Conservation (phyloP, 2,113 vertebrate genomes). For the Cyanoliseus patagonus region DNA sequence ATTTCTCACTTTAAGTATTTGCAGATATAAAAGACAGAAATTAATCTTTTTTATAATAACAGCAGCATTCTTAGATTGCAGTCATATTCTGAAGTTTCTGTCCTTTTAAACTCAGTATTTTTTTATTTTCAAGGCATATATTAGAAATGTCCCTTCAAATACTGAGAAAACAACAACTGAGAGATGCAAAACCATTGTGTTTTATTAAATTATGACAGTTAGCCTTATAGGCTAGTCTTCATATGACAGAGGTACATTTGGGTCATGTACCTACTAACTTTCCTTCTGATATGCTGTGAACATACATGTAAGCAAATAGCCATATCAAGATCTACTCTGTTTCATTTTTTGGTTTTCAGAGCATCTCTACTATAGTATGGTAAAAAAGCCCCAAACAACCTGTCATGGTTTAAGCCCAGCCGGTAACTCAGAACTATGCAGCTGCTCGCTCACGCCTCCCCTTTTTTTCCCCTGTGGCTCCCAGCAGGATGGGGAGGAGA, state of each 20-base stretch:
- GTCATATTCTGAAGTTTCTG: neutral
- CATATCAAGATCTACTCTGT: neutral
- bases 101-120: neutral
- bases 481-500: neutral
- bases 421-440: neutral
- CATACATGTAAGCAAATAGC: neutral
- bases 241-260: neutral
- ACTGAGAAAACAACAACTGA: neutral
- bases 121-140: neutral
- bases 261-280: neutral
- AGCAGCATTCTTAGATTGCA: neutral
- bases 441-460: neutral
- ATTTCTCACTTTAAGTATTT: neutral
- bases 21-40: neutral
- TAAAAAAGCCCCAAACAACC: neutral
- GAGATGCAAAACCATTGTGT: neutral
- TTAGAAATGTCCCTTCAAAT: neutral
- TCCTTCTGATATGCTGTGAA: neutral
- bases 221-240: neutral
- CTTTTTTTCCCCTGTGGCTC: neutral
- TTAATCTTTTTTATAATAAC: neutral
- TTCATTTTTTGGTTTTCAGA: neutral
- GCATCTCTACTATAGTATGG: neutral
- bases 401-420: neutral
- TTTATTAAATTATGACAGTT: neutral